A percentile compares a stretch with the other conserved stretches of the same genome.
Conservation (phyloP, 1,140 invertebrate species). For the Drosophila micromelanica region DNA sequence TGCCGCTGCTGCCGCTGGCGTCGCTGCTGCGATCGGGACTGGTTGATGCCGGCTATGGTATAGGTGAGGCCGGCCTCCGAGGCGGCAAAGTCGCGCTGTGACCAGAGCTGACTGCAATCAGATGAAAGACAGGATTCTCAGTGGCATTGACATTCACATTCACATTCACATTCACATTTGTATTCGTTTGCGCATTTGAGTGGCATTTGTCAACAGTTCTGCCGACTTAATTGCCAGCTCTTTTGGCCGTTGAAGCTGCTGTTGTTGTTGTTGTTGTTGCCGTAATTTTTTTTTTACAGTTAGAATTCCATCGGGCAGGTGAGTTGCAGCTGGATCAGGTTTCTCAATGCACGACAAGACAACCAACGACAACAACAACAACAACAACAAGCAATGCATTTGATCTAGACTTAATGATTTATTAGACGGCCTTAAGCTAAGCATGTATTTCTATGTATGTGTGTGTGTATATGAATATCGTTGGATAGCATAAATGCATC, state of each 20-base stretch:
- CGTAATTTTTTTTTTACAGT: slow-evolving; percentile 67
- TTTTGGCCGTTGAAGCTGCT: slow-evolving; percentile 21
- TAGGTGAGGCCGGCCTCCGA: slow-evolving; percentile 81
- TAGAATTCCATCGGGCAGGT: slow-evolving; percentile 69
- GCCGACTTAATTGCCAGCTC: slow-evolving; percentile 50
- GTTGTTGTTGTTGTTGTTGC: slow-evolving; percentile 39
- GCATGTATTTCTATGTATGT: slow-evolving; percentile 3
- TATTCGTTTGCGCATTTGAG: slow-evolving; percentile 54
- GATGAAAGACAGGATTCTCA: background rate
- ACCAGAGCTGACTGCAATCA: slow-evolving; percentile 60
- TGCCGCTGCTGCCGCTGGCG: slow-evolving; percentile 67
- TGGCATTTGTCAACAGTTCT: slow-evolving; percentile 45
- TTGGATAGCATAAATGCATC: slow-evolving; percentile 50
- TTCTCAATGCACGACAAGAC: slow-evolving; percentile 30
- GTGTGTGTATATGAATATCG: slow-evolving; percentile 32
- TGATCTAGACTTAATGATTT: slow-evolving; percentile 63
- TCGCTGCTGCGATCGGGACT: slow-evolving; percentile 61
- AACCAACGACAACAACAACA: slow-evolving; percentile 44
- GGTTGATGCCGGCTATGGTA: slow-evolving; percentile 69
- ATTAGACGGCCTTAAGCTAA: slow-evolving; percentile 56
- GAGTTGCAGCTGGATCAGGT: slow-evolving; percentile 53
- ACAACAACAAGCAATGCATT: slow-evolving; percentile 46
- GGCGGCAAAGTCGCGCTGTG: slow-evolving; percentile 77
- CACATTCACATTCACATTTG: slow-evolving; percentile 3
- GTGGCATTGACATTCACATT: slow-evolving; percentile 1